Percentiles rank a stretch among this genome's conserved stretches.
Conservation (phyloP, 2,888 invertebrate genomes). For the Folsomia manolachei region DNA sequence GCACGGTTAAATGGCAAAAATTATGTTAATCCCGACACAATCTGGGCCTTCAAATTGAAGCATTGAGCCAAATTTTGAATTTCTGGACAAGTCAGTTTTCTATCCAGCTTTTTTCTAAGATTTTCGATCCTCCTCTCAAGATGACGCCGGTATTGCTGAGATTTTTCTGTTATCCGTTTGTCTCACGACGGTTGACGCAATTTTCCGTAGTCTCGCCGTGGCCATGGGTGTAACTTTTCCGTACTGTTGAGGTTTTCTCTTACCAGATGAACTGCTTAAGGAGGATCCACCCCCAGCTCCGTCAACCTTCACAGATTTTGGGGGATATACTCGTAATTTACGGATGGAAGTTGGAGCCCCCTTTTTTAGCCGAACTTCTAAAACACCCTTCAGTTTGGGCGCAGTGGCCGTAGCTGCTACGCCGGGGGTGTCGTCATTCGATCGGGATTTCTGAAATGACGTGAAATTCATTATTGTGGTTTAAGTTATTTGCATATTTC, state of each 20-base stretch:
- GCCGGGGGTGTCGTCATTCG: neutral
- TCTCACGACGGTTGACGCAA: slow-evolving; percentile 45
- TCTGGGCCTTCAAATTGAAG: too few relatives aligned
- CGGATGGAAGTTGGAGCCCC: slow-evolving; percentile 43
- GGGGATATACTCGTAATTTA: slow-evolving; percentile 46
- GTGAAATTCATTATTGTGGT: too few relatives aligned
- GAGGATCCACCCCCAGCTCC: neutral
- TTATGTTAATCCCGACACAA: too few relatives aligned
- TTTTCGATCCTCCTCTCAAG: neutral
- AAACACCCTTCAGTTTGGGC: slow-evolving; percentile 43
- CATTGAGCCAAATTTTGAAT: too few relatives aligned
- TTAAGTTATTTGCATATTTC: neutral
- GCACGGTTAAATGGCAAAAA: neutral
- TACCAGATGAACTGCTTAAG: neutral
- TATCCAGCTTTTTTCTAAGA: too few relatives aligned
- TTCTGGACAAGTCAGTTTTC: too few relatives aligned
- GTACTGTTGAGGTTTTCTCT: slow-evolving; percentile 25
- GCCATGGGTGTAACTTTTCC: slow-evolving; percentile 46
- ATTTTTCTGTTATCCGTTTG: slow-evolving; percentile 32
- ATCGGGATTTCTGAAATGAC: slow-evolving; percentile 11
- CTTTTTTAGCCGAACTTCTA: slow-evolving; percentile 46
- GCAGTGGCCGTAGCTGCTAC: slow-evolving; percentile 45
- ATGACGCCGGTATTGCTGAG: too few relatives aligned
- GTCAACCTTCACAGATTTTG: slow-evolving; percentile 35
- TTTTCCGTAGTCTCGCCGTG: slow-evolving; percentile 39